Evolutionary conservation across 2,797 vertebrate species (phyloP).

Genomic region (Catamblyrhynchus diadema): DNA sequence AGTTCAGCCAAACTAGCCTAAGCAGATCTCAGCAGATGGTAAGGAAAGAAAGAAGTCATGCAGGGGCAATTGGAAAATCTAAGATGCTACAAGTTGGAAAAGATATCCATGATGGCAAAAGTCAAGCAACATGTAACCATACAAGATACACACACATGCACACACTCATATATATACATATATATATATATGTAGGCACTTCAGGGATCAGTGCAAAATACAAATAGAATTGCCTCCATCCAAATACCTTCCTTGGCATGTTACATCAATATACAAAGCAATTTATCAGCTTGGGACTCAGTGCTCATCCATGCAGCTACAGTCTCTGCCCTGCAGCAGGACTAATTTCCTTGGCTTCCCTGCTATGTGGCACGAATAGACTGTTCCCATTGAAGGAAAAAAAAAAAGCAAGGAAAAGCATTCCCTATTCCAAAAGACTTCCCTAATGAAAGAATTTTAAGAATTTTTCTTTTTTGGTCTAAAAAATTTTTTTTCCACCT

Average conservation of each 20-base stretch:
- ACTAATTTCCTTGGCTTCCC: neutral
- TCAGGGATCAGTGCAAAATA: neutral
- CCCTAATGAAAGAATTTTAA: neutral
- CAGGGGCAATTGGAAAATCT: neutral
- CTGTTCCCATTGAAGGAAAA: neutral
- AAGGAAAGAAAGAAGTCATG: neutral
- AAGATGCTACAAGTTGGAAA: neutral
- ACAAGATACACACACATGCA: neutral
- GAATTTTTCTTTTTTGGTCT: neutral
- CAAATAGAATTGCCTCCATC: neutral
- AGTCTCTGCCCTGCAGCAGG: neutral
- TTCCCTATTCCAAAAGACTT: neutral
- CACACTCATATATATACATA: rapidly evolving
- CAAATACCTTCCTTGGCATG: neutral
- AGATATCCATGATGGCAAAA: neutral
- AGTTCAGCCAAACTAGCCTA: neutral
- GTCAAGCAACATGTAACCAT: neutral
- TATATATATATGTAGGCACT: neutral
- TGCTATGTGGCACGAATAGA: neutral
- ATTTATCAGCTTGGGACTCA: neutral
- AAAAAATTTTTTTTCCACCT: neutral
- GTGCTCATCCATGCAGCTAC: neutral
- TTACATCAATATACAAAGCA: neutral
- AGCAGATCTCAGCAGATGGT: neutral
- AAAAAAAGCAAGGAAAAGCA: neutral